phyloP scores from a whole-genome alignment of 1,140 invertebrate species.

The Bombus terrestris region DNA sequence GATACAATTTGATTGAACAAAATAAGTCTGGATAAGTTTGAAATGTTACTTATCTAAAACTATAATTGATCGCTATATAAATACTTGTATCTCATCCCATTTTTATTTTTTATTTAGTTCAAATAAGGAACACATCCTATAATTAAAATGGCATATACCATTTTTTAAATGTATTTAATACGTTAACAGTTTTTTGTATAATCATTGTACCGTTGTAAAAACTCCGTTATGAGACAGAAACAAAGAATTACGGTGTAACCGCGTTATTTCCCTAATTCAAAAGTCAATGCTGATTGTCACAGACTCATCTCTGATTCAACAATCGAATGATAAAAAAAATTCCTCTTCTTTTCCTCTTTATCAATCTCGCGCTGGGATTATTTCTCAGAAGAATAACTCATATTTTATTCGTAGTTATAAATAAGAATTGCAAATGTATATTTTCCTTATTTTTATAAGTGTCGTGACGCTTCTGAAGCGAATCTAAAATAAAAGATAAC shows the following conservation, averaged over 20 bases:
- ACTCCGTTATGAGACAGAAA: too few relatives aligned
- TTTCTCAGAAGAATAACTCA: not conserved
- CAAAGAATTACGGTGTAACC: not conserved
- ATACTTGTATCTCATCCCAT: not conserved
- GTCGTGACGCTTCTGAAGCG: too few relatives aligned
- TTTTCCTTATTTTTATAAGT: not conserved
- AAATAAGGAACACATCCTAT: not conserved
- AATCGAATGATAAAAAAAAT: not conserved
- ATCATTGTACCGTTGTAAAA: not conserved
- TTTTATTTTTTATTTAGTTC: not conserved
- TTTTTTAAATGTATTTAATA: not conserved
- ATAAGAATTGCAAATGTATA: not conserved
- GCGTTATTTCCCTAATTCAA: not conserved
- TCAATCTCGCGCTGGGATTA: slow-evolving; percentile 1
- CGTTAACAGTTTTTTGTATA: not conserved
- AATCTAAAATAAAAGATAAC: not conserved
- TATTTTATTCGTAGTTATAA: not conserved
- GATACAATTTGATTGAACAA: not conserved
- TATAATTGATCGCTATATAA: not conserved
- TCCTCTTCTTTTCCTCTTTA: not conserved
- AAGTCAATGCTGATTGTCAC: not conserved
- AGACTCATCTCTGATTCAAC: slow-evolving; percentile 37
- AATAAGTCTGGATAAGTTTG: not conserved
- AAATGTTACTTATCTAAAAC: not conserved
- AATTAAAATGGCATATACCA: not conserved